Percentiles rank a stretch among this genome's conserved stretches.
These are phyloP conservation scores for Andrena cerasifolii DNA, from an alignment of 1,140 invertebrate genomes.

Conservation along the genomic window DNA sequence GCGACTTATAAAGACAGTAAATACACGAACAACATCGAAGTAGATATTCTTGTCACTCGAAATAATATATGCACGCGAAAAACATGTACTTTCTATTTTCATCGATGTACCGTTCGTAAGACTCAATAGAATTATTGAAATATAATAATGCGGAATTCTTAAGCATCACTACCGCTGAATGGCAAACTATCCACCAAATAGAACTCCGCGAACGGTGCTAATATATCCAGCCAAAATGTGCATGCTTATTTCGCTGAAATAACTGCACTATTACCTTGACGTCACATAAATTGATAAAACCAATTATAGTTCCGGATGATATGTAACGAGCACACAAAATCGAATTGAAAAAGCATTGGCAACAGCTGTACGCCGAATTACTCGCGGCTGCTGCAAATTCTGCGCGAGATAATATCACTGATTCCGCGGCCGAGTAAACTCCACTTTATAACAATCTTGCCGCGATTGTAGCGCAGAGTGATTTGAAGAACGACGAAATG, in stretches of 20 bases:
- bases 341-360: not conserved
- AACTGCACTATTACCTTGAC: slow-evolving; percentile 1
- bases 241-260: not conserved
- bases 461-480: no score
- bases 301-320: slow-evolving; percentile 32
- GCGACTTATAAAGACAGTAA: not conserved
- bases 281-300: slow-evolving; percentile 36
- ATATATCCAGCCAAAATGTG: no score
- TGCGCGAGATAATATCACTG: not conserved
- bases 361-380: slow-evolving; percentile 14
- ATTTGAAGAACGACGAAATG: not conserved
- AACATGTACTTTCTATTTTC: not conserved
- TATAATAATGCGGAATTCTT: not conserved
- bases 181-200: not conserved
- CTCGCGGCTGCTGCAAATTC: not conserved
- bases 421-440: not conserved
- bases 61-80: not conserved
- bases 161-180: not conserved
- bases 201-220: not conserved
- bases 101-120: not conserved
- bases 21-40: no score
- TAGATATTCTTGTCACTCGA: not conserved
- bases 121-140: not conserved
- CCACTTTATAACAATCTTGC: not conserved
- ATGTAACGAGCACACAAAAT: slow-evolving; percentile 29